A percentile compares a stretch with the other conserved stretches of the same genome.
Evolutionary conservation across 2,113 vertebrate species (phyloP).

Genomic region (Zosterops pallidus): DNA sequence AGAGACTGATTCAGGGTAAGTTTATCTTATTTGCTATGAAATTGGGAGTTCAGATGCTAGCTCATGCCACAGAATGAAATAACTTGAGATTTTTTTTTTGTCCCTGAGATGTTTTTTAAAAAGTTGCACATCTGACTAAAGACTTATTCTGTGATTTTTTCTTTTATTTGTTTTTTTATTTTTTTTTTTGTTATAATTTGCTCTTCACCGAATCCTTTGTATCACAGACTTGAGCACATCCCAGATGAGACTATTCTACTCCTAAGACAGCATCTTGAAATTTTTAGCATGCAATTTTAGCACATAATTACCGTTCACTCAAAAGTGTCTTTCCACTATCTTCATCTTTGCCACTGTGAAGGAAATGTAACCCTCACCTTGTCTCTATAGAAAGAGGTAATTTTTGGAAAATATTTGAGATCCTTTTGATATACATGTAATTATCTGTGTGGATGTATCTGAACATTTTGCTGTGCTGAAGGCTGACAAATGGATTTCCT

Average conservation of each 20-base stretch:
- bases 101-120: not conserved
- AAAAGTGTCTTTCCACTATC: not conserved
- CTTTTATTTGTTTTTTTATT: not conserved
- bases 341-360: not conserved
- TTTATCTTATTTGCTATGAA: not conserved
- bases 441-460: not conserved
- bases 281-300: not conserved
- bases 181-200: not conserved
- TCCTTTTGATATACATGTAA: not conserved
- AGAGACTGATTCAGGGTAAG: not conserved
- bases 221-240: not conserved
- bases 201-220: not conserved
- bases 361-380: not conserved
- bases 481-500: not conserved
- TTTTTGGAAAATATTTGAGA: not conserved
- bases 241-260: not conserved
- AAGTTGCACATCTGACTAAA: not conserved
- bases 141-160: not conserved
- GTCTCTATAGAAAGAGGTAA: not conserved
- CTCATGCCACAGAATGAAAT: not conserved
- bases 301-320: not conserved
- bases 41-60: not conserved
- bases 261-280: not conserved
- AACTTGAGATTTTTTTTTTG: not conserved
- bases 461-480: not conserved